Conservation (phyloP, 1,140 invertebrate species). For the Goniozus legneri region DNA sequence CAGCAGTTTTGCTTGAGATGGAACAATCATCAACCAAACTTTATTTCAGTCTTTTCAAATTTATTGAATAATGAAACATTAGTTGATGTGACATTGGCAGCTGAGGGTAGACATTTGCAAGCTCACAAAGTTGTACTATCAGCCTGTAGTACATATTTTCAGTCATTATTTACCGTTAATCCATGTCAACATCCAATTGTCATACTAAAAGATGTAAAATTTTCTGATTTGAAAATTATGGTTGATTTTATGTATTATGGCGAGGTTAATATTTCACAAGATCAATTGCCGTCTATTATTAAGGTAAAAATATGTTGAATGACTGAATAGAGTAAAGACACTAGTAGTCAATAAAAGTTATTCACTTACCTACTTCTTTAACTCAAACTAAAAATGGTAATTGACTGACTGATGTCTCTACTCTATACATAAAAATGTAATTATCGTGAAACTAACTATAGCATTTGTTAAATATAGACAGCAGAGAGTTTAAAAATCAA, state of each 20-base stretch:
- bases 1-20: conserved; percentile 85
- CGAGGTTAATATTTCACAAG: conserved; percentile 85
- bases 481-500: conserved; percentile 85
- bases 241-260: conserved; percentile 92
- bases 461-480: conserved; percentile 53
- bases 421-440: conserved; percentile 5
- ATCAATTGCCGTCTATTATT: conserved; percentile 79
- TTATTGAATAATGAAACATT: conserved; percentile 76
- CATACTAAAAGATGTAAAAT: conserved; percentile 85
- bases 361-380: too few relatives aligned
- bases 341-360: too few relatives aligned
- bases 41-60: conserved; percentile 80
- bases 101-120: conserved; percentile 77
- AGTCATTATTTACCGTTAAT: conserved; percentile 77
- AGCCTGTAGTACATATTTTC: conserved; percentile 82
- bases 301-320: too few relatives aligned
- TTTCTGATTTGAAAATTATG: conserved; percentile 80
- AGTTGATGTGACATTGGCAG: conserved; percentile 83
- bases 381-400: too few relatives aligned
- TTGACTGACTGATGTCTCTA: too few relatives aligned
- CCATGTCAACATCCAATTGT: conserved; percentile 88
- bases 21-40: conserved; percentile 88
- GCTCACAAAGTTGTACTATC: conserved; percentile 84
- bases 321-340: too few relatives aligned
- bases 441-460: conserved; percentile 4